A percentile compares a stretch with the other conserved stretches of the same genome.
phyloP scores from a whole-genome alignment of 2,888 invertebrate species.

The Stictocephala bisonia region DNA sequence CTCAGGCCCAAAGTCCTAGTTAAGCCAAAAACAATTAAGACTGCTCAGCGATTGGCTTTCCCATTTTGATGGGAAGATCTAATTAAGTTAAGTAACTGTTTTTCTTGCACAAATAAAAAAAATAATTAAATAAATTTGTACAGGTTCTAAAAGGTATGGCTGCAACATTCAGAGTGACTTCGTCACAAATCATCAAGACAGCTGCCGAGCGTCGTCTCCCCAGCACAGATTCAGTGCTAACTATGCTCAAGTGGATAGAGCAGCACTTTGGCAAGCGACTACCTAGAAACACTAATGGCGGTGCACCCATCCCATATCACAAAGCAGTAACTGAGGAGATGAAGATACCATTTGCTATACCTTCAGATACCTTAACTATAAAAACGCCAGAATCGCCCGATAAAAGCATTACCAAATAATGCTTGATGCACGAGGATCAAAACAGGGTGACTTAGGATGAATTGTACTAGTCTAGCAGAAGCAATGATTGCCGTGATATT shows the following conservation, averaged over 20 bases:
- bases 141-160: slow-evolving; percentile 94
- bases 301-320: slow-evolving; percentile 23
- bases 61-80: too few relatives aligned
- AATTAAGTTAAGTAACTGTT: too few relatives aligned
- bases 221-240: slow-evolving; percentile 88
- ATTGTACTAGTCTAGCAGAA: slow-evolving; percentile 35
- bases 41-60: too few relatives aligned
- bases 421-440: slow-evolving; percentile 48
- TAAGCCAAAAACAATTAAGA: too few relatives aligned
- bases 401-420: slow-evolving; percentile 50
- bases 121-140: slow-evolving; percentile 4
- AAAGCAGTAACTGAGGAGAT: slow-evolving; percentile 22
- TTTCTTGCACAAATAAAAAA: not conserved
- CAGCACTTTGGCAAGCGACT: slow-evolving; percentile 72
- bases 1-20: too few relatives aligned
- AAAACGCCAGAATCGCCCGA: slow-evolving; percentile 37
- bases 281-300: slow-evolving; percentile 48
- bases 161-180: slow-evolving; percentile 89
- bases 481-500: slow-evolving; percentile 15
- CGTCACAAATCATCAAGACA: slow-evolving; percentile 86
- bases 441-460: not conserved
- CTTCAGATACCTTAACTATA: slow-evolving; percentile 17
- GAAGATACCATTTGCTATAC: slow-evolving; percentile 39
- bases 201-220: slow-evolving; percentile 88
- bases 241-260: slow-evolving; percentile 92